Evolutionary conservation across 2,797 vertebrate species (phyloP).

Genomic region (Carcharodon carcharias): DNA sequence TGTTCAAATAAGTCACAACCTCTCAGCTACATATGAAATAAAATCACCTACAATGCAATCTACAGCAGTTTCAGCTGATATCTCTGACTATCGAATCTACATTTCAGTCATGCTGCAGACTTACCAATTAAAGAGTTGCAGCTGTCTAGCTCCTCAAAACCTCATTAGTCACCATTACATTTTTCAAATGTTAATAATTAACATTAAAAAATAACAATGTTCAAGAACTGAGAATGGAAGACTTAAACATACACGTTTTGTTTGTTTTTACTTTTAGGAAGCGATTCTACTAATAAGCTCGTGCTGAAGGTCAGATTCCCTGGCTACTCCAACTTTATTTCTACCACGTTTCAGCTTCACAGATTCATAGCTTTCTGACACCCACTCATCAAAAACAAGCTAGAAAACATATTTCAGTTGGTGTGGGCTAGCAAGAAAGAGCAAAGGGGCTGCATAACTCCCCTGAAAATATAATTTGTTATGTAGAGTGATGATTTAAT

Average conservation of each 20-base stretch:
- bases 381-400: not conserved
- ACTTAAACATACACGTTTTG: not conserved
- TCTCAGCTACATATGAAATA: not conserved
- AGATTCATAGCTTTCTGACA: not conserved
- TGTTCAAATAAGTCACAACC: not conserved
- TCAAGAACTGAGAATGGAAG: not conserved
- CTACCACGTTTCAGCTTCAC: not conserved
- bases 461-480: not conserved
- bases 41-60: not conserved
- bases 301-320: constrained; percentile 36
- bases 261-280: not conserved
- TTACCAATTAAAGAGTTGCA: constrained; percentile 43
- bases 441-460: not conserved
- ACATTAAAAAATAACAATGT: not conserved
- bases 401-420: not conserved
- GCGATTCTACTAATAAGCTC: constrained; percentile 19
- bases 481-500: not conserved
- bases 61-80: not conserved
- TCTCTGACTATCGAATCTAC: not conserved
- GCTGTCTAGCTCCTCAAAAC: constrained; percentile 47
- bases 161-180: constrained; percentile 36
- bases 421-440: not conserved
- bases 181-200: not conserved
- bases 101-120: constrained; percentile 36
- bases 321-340: constrained; percentile 10